A percentile compares a stretch with the other conserved stretches of the same genome.
Conservation (phyloP, 35 echinoderm and acorn worm genomes). For the Ptychodera flava region DNA sequence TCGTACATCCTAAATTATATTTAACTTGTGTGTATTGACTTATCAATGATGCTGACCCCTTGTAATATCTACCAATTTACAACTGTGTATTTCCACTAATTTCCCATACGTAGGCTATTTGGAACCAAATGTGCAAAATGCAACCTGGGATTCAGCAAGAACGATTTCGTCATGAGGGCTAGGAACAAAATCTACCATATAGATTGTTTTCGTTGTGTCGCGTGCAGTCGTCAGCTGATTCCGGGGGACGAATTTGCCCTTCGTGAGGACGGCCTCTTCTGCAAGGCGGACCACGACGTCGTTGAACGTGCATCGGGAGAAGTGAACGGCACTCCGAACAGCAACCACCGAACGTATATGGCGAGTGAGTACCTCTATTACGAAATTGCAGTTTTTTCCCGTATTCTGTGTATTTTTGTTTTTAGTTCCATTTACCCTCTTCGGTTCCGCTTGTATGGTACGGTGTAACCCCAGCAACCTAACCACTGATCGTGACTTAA, state of each 20-base stretch:
- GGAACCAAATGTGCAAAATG: slow-evolving; percentile 99
- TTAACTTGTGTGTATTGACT: neutral
- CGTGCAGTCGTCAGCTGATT: slow-evolving; percentile 91
- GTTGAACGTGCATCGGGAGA: slow-evolving; percentile 51
- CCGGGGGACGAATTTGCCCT: slow-evolving; percentile 98
- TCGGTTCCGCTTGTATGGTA: no score
- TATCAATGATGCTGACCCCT: neutral
- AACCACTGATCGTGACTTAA: no score
- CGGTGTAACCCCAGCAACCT: no score
- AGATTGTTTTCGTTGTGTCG: slow-evolving; percentile 99
- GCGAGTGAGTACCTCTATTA: slow-evolving; percentile 29
- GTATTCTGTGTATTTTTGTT: no score
- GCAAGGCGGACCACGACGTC: slow-evolving; percentile 95
- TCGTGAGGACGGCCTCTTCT: slow-evolving; percentile 92
- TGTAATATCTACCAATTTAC: neutral
- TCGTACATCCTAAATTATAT: neutral
- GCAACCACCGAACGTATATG: slow-evolving; percentile 65
- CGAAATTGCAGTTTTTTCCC: neutral
- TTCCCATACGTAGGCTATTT: slow-evolving; percentile 66
- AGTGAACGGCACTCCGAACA: slow-evolving; percentile 13
- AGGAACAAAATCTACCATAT: slow-evolving; percentile 99
- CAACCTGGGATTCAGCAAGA: slow-evolving; percentile 94
- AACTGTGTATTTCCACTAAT: neutral
- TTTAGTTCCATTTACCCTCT: no score
- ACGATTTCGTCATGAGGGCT: slow-evolving; percentile 99